Percentiles rank a stretch among this genome's conserved stretches.
phyloP scores from a whole-genome alignment of 2,113 vertebrate genomes.

The Tapirus terrestris region DNA sequence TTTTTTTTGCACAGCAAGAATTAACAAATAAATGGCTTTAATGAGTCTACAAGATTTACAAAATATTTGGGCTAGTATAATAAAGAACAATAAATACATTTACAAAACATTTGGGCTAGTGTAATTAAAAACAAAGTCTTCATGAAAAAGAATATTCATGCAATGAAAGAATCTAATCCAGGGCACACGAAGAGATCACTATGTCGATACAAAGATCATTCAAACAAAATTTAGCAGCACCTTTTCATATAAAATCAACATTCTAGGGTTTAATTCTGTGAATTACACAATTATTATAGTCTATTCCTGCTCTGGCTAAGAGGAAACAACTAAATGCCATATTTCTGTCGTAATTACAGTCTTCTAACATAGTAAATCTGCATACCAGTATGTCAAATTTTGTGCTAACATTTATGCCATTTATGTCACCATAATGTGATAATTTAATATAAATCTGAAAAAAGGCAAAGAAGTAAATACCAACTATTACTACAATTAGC shows the following conservation, averaged over 20 bases:
- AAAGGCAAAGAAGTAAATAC: conserved; percentile 71
- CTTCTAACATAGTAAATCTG: conserved; percentile 77
- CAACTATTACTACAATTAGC: conserved; percentile 59
- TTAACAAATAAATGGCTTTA: not conserved
- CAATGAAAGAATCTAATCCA: conserved; percentile 70
- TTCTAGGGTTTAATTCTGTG: conserved; percentile 74
- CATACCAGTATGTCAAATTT: conserved; percentile 76
- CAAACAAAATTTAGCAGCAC: conserved; percentile 78
- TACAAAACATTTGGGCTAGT: not conserved
- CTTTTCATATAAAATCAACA: conserved; percentile 82
- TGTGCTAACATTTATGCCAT: conserved; percentile 77
- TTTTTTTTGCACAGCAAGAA: not conserved
- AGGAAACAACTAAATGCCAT: conserved; percentile 75
- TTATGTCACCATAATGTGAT: conserved; percentile 64
- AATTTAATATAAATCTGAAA: conserved; percentile 74
- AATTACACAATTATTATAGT: conserved; percentile 75
- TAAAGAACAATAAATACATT: not conserved
- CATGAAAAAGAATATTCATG: not conserved
- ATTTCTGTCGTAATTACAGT: conserved; percentile 80
- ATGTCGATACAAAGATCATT: conserved; percentile 57
- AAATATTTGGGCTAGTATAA: not conserved
- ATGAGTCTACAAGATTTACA: not conserved
- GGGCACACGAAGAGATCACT: conserved; percentile 21
- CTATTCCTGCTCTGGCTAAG: conserved; percentile 73
- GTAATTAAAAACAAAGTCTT: not conserved